Evolutionary conservation across 2,113 vertebrate genomes (phyloP).

Genomic region (Cisticola juncidis): DNA sequence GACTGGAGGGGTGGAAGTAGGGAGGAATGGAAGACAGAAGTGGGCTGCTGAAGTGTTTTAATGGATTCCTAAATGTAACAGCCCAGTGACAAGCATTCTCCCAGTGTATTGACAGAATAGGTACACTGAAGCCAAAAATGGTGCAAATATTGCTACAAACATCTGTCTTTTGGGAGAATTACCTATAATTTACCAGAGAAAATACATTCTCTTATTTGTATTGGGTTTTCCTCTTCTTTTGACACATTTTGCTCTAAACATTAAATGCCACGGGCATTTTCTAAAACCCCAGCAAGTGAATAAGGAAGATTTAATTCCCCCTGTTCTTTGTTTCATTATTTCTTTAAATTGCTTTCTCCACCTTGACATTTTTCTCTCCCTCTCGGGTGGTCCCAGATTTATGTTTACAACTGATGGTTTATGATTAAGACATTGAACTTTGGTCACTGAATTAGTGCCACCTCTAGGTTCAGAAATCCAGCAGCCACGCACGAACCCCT

Average conservation of each 20-base stretch:
- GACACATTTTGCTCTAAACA: neutral
- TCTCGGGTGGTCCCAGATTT: neutral
- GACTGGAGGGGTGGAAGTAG: neutral
- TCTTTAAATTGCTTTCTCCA: conserved; percentile 11
- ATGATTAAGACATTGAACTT: conserved; percentile 43
- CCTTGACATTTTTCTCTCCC: neutral
- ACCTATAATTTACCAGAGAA: neutral
- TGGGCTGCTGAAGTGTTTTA: neutral
- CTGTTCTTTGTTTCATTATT: neutral
- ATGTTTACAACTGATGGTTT: conserved; percentile 35
- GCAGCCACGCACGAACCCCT: neutral
- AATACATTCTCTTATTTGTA: neutral
- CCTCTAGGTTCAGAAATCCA: neutral
- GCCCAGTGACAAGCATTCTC: neutral
- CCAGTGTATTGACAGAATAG: neutral
- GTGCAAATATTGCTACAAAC: neutral
- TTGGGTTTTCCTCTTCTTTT: neutral
- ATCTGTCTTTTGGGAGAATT: neutral
- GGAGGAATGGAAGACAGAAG: neutral
- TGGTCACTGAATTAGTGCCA: neutral
- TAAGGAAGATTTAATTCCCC: neutral
- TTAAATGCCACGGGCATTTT: neutral
- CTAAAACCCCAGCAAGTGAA: neutral
- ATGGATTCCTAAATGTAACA: neutral
- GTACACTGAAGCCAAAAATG: neutral